These are phyloP conservation scores for Ormia ochracea DNA, from an alignment of 2,888 invertebrate genomes.

Conservation along the genomic window DNA sequence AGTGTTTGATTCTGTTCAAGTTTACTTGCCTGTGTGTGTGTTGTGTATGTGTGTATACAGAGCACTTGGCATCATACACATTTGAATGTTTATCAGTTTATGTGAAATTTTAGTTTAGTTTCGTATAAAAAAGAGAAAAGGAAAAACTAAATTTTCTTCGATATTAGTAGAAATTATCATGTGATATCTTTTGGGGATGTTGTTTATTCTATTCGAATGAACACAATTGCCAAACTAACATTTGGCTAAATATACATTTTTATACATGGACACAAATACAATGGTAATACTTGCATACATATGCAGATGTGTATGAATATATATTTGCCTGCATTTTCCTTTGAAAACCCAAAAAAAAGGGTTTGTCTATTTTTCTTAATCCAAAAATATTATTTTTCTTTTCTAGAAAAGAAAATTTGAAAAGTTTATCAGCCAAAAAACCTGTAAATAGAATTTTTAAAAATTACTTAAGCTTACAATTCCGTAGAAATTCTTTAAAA, in stretches of 20 bases:
- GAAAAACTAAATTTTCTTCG: constrained; percentile 60
- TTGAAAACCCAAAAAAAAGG: background rate
- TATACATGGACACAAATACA: background rate
- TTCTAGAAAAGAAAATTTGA: background rate
- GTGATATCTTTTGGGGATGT: constrained; percentile 69
- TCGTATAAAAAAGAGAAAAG: background rate
- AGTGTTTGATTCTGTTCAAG: constrained; percentile 54
- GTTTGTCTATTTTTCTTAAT: background rate
- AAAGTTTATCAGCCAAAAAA: constrained; percentile 5
- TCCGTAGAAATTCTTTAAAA: background rate
- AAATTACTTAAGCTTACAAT: too few relatives aligned
- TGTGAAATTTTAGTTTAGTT: constrained; percentile 20
- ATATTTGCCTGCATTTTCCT: background rate
- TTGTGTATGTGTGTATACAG: background rate
- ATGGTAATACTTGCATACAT: background rate
- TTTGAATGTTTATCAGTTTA: constrained; percentile 22
- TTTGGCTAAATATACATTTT: background rate
- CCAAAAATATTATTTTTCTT: background rate
- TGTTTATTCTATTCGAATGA: constrained; percentile 13
- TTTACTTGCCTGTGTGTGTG: background rate
- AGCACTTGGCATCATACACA: background rate
- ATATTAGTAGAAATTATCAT: constrained; percentile 72
- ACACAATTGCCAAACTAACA: constrained; percentile 35
- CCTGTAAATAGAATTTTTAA: too few relatives aligned
- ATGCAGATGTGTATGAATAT: background rate